Evolutionary conservation across 2,888 invertebrate genomes (phyloP), one percentile per base, ranked within the genome.

Genomic region (Himalopsyche tibetana): DNA sequence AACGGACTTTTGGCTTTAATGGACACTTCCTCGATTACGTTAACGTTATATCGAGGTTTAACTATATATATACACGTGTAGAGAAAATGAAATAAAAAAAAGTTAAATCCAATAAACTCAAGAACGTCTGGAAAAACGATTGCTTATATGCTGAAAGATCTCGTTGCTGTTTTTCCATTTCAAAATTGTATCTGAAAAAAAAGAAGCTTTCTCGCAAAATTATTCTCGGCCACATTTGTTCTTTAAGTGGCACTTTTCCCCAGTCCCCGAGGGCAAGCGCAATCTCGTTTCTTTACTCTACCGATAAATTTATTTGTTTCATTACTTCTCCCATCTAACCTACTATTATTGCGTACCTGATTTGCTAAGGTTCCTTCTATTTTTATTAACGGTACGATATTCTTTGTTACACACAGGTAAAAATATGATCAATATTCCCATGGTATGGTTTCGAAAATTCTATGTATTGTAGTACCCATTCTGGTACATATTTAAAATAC

Each of bases 291-390:
- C 80, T 84, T 56, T 84, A 56, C 80, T 40, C 84, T 63, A 19
- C 63, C 69, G 84, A 82, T 85, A 85, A 85, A 85, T 85, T 85
- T 85, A 85, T 85, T 85, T 85, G 69, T 63, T 63, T 85, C 84
- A 85, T 85, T 85, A 82, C 45, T 81, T 82, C 69, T 82, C 40
- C 84, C 69, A 63, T 74, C 81, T 38, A 9, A 69, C 80, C 80
- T 40, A 80, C 28, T 63, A 28, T 63, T 63, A 63, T 63, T 63
- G 28, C 63, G 19, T 19, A 63, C 63, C 63, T 63, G 63, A 63
- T 63, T 63, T 63, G 63, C 19, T 19, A 19, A 19, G 63, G 28
- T 19, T 63, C 6, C 8, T 63, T 63, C 9, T 6, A 51, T 51
- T 51, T 51, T 51, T 51, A 51, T 5, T 51, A 51, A 51, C 51